A percentile compares a stretch with the other conserved stretches of the same genome.
These are phyloP conservation scores for Rhineura floridana DNA, from an alignment of 2,113 vertebrate species.

Conservation along the genomic window DNA sequence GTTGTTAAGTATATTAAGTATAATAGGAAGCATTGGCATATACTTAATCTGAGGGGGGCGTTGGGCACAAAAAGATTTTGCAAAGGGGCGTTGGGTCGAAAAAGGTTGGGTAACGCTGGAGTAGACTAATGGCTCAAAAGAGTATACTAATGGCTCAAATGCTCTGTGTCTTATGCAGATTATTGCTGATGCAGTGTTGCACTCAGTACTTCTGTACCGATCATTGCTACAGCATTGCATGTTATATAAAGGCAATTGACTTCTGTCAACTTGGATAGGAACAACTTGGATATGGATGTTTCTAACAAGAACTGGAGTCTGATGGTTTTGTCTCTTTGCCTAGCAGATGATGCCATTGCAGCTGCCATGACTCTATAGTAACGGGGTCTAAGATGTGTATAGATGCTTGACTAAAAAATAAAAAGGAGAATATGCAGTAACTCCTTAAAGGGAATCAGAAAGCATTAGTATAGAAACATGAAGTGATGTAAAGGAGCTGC, in stretches of 20 bases:
- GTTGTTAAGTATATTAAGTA: too few relatives aligned
- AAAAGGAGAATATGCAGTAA: background rate
- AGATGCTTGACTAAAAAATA: background rate
- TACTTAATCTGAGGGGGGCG: too few relatives aligned
- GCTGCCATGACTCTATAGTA: background rate
- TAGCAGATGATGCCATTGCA: too few relatives aligned
- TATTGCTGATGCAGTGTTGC: background rate
- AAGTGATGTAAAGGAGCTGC: background rate
- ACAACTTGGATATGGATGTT: too few relatives aligned
- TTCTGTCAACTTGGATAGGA: background rate
- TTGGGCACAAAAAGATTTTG: too few relatives aligned
- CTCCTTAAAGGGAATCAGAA: background rate
- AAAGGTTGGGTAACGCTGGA: too few relatives aligned
- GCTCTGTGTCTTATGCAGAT: background rate
- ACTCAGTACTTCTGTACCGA: background rate
- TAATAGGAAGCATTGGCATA: too few relatives aligned
- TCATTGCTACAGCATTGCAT: background rate
- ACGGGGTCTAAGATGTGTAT: background rate
- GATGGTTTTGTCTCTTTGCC: background rate
- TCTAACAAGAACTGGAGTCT: background rate
- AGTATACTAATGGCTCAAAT: background rate
- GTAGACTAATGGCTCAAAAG: background rate
- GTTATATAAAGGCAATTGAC: background rate
- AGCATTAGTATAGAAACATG: background rate
- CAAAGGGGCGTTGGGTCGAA: too few relatives aligned